A percentile compares a stretch with the other conserved stretches of the same genome.
phyloP scores from a whole-genome alignment of 92 coral and sea anemone genomes.

The Pocillopora meandrina region DNA sequence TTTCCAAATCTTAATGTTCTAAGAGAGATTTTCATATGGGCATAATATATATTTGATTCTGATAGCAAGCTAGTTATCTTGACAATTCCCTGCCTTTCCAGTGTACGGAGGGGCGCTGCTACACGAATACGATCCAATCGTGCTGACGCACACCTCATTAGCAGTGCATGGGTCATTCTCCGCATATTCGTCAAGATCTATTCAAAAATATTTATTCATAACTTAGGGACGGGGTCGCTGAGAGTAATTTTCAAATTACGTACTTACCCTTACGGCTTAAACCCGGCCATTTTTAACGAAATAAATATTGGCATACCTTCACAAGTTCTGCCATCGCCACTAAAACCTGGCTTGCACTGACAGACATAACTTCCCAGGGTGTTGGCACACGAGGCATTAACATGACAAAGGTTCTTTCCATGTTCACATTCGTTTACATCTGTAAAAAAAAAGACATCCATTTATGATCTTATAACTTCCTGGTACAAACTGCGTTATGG shows the following conservation, averaged over 20 bases:
- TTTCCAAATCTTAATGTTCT: too few relatives aligned
- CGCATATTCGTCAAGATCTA: constrained; percentile 60
- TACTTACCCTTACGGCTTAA: too few relatives aligned
- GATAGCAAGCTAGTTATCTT: constrained; percentile 11
- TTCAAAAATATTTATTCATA: not conserved
- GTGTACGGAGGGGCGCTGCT: constrained; percentile 56
- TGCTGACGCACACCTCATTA: constrained; percentile 53
- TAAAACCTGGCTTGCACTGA: constrained; percentile 45
- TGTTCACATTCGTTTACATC: constrained; percentile 54
- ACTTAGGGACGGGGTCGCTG: not conserved
- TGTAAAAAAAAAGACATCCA: not conserved
- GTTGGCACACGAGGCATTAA: constrained; percentile 38
- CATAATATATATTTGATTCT: too few relatives aligned
- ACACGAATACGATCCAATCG: constrained; percentile 62
- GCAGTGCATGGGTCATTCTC: constrained; percentile 39
- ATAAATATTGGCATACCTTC: constrained; percentile 25
- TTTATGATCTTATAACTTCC: not conserved
- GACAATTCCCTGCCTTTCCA: constrained; percentile 41
- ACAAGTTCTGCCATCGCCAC: constrained; percentile 56
- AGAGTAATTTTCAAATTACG: too few relatives aligned
- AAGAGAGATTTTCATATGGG: too few relatives aligned
- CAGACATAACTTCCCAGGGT: constrained; percentile 47
- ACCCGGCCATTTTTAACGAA: too few relatives aligned
- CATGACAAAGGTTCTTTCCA: constrained; percentile 31
- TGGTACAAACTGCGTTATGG: too few relatives aligned